Base-by-base conservation (phyloP, 2,113 vertebrate species). In the Cepphus grylle region DNA sequence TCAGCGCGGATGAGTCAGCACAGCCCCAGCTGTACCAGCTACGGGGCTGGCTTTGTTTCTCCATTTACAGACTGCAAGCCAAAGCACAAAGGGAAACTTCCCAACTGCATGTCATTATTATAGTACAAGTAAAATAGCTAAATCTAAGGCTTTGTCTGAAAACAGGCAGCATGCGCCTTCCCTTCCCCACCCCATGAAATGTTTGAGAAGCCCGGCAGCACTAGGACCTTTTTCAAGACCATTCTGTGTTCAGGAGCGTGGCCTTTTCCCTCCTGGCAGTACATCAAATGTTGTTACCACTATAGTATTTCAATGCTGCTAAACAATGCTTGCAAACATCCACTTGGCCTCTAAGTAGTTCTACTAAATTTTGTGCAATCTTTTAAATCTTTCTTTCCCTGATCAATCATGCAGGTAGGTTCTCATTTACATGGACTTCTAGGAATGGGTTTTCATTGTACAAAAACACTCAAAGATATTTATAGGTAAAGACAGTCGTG, bases 1-100 rank as follows among this genome's bases (percentile, higher is more conserved):
- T 70, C 15, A 29, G 78, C 78, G 47, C 0, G 1, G 12, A 63
- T 90, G 90, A 94, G 87, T 93, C 96, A 97, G 93, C 74, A 73
- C 40, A 72, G 73, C n/a, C 30, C 42, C 93, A 81, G 91, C 85
- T 93, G 78, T 56, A 96, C 81, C 78, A 94, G 84, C 73, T 61
- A 45, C 9, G 3, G 81, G 12, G 8, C 78, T 87, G 40, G 56
- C 90, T 76, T 88, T 85, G 66, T 84, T 74, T 50, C 69, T 91
- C 16, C 55, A 2, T 22, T 71, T 49, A 50, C 13, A 56, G 71
- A 22, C 45, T 85, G 78, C 49, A 86, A 90, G 63, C n/a, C 66
- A 86, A 90, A 90, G 62, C 77, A 82, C 53, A 73, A 52, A 82
- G 58, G 45, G 77, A 71, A 91, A 40, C 29, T 80, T 86, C 73